Base-by-base conservation (phyloP, 2,797 vertebrate genomes). In the Poliocrania exsul region DNA sequence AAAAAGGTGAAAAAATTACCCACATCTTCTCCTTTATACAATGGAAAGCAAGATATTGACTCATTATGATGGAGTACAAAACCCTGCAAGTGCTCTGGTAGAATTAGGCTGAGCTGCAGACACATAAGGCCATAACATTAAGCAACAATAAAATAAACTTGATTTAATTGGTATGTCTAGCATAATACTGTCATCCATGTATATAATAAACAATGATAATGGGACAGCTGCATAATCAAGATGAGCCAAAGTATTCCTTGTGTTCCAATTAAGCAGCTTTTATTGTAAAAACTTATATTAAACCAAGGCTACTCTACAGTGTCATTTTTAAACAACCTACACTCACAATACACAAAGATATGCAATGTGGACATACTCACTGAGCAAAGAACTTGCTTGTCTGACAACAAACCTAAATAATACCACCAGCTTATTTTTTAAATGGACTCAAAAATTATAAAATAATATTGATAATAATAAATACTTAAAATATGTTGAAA, bases 201-300 rank as follows among this genome's bases (percentile, higher is more conserved):
- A 50, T 19, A 56, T 18, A 90, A 94, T 80, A 95, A 92, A 92
- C 66, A 92, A 94, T 26, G 50, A 50, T 80, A 97, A 92, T 40
- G 60, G 21, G 65, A 81, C 75, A 79, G 65, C 62, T 89, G 49
- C 60, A 78, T 71, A 95, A 89, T 83, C 54, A 79, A 80, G 80
- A 89, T 61, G 62, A 89, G 88, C 33, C 70, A 49, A 91, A 71
- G 33, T 50, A 77, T 29, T 50, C 8, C 42, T 65, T 53, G 21
- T 47, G 82, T 21, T 85, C 78, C 67, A 95, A 72, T 84, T 88
- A 89, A 62, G 47, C 50, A 87, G 35, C 13, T 70, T 87, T 84
- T 86, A 85, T 54, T 58, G 57, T 66, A 86, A 86, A 92, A 88
- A 69, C 40, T 8, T 61, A 5, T 58, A 88, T 86, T 70, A 73